Base-by-base conservation (phyloP, 2,113 vertebrate species). In the Thermophis baileyi region DNA sequence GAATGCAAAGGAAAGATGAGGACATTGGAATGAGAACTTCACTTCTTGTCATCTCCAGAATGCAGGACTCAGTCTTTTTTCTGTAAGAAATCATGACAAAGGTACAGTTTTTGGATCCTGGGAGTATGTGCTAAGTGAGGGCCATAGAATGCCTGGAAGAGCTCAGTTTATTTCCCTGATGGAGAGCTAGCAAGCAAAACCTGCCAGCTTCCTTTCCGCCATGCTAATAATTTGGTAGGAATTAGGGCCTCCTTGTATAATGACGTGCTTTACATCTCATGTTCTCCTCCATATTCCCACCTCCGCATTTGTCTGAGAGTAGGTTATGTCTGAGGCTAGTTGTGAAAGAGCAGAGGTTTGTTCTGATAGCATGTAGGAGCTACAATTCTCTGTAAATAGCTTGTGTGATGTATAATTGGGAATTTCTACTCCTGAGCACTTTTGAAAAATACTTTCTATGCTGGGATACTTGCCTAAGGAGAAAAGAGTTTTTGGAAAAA, bases 231-330 rank as follows among this genome's bases (percentile, higher is more conserved):
- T 60, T 95, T 95, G 93, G 89, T 94, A 95, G 96, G 96, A 96
- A 93, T 90, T 95, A 95, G 91, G 88, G 94, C 93, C 95, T 93
- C 94, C 97, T 96, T 97, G 46, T 94, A 94, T 96, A 97, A 97
- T 97, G 97, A 95, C 93, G 92, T 96, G 94, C 95, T 94, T 95
- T 96, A 96, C 95, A 92, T 96, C 96, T 96, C 96, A 95, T 93
- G 95, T 95, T 89, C 51, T 95, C 92, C 94, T 93, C 95, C 93
- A 95, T 92, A 96, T 95, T 94, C 93, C 93, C 92, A 49, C 89
- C 92, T 94, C 46, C 92, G 93, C 91, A 89, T 91, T 96, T 95
- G 95, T 96, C 94, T 95, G 95, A 95, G 97, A 97, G 94, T 95
- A 94, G 95, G 95, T 96, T 91, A 91, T 92, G n/a, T 88, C 57